Percentiles rank a stretch among this genome's conserved stretches.
Evolutionary conservation across 2,888 invertebrate species (phyloP).

Genomic region (Pelosia muscerda): DNA sequence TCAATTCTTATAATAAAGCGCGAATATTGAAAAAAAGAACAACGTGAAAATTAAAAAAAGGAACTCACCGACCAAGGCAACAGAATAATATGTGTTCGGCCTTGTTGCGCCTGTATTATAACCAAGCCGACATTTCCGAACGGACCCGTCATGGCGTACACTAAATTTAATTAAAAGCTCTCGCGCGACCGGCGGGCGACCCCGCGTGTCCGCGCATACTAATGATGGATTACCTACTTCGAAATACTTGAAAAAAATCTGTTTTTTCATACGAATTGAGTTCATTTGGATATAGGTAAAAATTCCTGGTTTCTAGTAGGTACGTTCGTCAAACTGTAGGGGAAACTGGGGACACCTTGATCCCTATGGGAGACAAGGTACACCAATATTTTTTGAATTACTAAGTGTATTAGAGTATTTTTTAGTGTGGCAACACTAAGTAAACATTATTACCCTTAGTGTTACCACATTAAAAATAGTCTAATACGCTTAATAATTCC

Average conservation of each 20-base stretch:
- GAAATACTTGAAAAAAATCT: constrained; percentile 8
- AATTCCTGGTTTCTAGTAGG: too few relatives aligned
- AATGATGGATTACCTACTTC: constrained; percentile 50
- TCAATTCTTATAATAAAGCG: too few relatives aligned
- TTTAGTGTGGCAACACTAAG: too few relatives aligned
- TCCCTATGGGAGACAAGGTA: too few relatives aligned
- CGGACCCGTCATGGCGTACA: constrained; percentile 10
- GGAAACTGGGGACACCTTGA: background rate
- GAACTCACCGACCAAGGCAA: background rate
- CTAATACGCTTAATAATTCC: too few relatives aligned
- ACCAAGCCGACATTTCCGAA: background rate
- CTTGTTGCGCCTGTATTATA: background rate
- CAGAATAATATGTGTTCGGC: background rate
- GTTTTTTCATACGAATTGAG: background rate
- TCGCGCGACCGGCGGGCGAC: constrained; percentile 13
- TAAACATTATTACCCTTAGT: too few relatives aligned
- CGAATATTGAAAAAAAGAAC: too few relatives aligned
- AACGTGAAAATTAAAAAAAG: too few relatives aligned
- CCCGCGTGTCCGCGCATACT: constrained; percentile 54
- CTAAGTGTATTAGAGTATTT: too few relatives aligned
- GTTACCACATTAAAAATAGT: too few relatives aligned
- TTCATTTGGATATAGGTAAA: constrained; percentile 1
- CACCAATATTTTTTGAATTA: too few relatives aligned
- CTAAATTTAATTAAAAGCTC: constrained; percentile 48
- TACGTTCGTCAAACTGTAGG: too few relatives aligned